Evolutionary conservation across 1,140 invertebrate species (phyloP).

Genomic region (Sitophilus oryzae): DNA sequence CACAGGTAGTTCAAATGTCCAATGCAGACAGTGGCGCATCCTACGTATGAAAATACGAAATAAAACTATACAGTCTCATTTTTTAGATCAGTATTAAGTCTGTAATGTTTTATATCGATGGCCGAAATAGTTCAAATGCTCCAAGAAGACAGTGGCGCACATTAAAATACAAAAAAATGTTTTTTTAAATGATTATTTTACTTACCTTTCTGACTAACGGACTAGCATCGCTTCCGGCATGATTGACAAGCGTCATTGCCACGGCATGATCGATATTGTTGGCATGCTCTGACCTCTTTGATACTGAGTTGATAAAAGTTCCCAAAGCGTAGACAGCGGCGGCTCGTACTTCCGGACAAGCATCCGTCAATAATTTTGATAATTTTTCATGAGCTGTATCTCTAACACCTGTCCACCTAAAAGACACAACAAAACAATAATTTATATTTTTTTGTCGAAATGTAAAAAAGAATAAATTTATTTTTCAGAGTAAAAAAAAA

Average conservation of each 20-base stretch:
- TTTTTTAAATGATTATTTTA: too few species aligned
- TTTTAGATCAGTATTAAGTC: too few species aligned
- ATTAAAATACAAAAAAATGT: too few species aligned
- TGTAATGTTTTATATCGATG: too few species aligned
- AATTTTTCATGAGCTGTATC: constrained; percentile 94
- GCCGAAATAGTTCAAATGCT: too few species aligned
- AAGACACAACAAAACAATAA: neutral
- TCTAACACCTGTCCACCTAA: constrained; percentile 84
- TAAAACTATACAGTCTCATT: too few species aligned
- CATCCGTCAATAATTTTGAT: constrained; percentile 70
- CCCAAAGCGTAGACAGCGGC: constrained; percentile 88
- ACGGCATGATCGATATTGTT: constrained; percentile 90
- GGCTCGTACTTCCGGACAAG: constrained; percentile 81
- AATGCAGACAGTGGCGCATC: too few species aligned
- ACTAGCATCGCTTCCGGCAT: constrained; percentile 75
- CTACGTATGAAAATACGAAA: too few species aligned
- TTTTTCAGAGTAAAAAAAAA: neutral
- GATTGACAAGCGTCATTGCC: constrained; percentile 76
- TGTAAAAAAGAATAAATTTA: neutral
- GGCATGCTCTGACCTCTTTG: constrained; percentile 79
- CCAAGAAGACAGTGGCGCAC: too few species aligned
- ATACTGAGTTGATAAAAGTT: constrained; percentile 80
- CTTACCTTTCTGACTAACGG: constrained; percentile 70
- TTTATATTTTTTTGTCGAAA: neutral
- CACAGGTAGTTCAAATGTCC: too few species aligned